phyloP scores from a whole-genome alignment of 2,888 invertebrate species.

The Neelides folsomi region DNA sequence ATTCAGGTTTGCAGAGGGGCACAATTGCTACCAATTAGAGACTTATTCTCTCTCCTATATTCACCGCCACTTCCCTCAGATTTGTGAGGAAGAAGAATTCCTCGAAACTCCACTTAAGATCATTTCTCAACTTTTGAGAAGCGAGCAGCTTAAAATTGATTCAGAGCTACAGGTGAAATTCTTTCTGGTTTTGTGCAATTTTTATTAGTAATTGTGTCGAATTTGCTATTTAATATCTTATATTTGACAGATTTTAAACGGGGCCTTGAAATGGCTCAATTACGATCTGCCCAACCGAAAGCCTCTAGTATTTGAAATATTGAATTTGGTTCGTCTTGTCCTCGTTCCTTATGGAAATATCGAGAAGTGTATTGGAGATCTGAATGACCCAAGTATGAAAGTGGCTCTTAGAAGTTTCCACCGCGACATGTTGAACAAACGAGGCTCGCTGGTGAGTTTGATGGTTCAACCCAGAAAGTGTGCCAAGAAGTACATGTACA shows the following conservation, averaged over 20 bases:
- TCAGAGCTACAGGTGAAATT: slow-evolving; percentile 67
- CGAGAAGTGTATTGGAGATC: slow-evolving; percentile 59
- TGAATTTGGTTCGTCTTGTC: slow-evolving; percentile 67
- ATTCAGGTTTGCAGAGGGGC: slow-evolving; percentile 70
- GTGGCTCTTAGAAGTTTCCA: slow-evolving; percentile 61
- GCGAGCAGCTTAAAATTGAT: slow-evolving; percentile 75
- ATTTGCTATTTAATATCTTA: too few relatives aligned
- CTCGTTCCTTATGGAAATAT: slow-evolving; percentile 66
- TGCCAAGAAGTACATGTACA: slow-evolving; percentile 72
- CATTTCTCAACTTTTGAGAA: slow-evolving; percentile 61
- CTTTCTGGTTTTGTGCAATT: too few relatives aligned
- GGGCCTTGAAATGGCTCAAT: slow-evolving; percentile 75
- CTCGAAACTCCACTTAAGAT: slow-evolving; percentile 65
- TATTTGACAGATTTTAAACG: slow-evolving; percentile 54
- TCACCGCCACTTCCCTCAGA: slow-evolving; percentile 69
- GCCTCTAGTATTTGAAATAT: slow-evolving; percentile 70
- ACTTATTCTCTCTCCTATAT: slow-evolving; percentile 67
- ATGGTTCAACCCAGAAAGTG: slow-evolving; percentile 39
- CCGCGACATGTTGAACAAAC: slow-evolving; percentile 48
- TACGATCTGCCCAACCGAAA: slow-evolving; percentile 63
- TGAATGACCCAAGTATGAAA: slow-evolving; percentile 46
- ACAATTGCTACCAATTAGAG: slow-evolving; percentile 64
- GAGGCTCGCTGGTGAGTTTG: slow-evolving; percentile 25
- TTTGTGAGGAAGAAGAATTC: slow-evolving; percentile 69
- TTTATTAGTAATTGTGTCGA: too few relatives aligned